Evolutionary conservation across 2,797 vertebrate species (phyloP), one percentile per base, ranked within the genome.

Genomic region (Podargus strigoides): DNA sequence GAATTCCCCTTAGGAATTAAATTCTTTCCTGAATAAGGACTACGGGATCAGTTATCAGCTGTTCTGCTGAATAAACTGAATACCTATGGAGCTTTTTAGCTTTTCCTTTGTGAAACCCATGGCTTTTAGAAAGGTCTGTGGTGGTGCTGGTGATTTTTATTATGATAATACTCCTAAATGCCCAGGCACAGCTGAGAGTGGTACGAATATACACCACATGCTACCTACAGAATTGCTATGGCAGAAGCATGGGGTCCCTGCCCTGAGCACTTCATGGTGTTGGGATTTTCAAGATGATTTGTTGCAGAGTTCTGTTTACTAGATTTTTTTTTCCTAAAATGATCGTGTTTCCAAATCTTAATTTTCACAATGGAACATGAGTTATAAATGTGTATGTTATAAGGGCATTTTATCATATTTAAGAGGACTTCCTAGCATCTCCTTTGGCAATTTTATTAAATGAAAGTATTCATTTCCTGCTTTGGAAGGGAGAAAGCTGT

Each of bases 61-160:
- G 41, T 94, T 94, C 93, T 87, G 80, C 87, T 93, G 93, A 93
- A 86, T 94, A 96, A 94, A 95, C 87, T 70, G 80, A 94, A 94
- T 84, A 88, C 67, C 84, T 52, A 46, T 49, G 21, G 93, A 94
- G 87, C 85, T 76, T 93, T 96, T 95, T 87, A 93, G 52, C 80
- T 94, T 89, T 86, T 95, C 15, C 85, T 93, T 94, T 96, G 85
- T 89, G 87, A 95, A 96, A 87, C 42, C 44, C 37, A 30, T 90
- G 55, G 73, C 80, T 94, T 89, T 95, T 85, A 95, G 92, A 90
- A 92, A 79, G 47, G 76, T 79, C 70, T 95, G 69, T 81, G 83
- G 72, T 88, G 58, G 49, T 90, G 73, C 66, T 87, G 82, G 85
- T 96, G 91, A 93, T 96, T 96, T 96, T 94, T 95, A 73, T 91